These are phyloP conservation scores for Phenganax marumi DNA, from an alignment of 92 coral and sea anemone genomes.

Conservation along the genomic window DNA sequence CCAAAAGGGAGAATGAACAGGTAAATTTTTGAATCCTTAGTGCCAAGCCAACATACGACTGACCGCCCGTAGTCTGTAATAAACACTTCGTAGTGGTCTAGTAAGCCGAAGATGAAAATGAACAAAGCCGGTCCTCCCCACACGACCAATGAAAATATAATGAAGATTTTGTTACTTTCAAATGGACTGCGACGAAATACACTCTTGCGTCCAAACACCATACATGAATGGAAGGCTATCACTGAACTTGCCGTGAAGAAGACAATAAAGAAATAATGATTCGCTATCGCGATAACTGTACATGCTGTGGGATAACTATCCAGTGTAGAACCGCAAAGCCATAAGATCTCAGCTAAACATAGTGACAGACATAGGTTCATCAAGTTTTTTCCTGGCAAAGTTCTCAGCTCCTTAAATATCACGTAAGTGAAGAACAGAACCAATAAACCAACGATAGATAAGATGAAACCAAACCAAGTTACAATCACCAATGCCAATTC, in stretches of 20 bases:
- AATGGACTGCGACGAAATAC: constrained; percentile 18
- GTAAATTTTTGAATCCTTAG: constrained; percentile 25
- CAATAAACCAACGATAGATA: constrained; percentile 27
- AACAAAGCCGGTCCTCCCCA: constrained; percentile 33
- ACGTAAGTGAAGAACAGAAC: constrained; percentile 18
- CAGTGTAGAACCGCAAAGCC: constrained; percentile 20
- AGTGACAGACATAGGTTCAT: constrained; percentile 29
- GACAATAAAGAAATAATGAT: constrained; percentile 35
- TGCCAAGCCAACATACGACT: constrained; percentile 34
- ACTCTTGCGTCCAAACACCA: constrained; percentile 33
- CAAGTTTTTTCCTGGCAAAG: constrained; percentile 32
- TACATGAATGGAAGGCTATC: constrained; percentile 33
- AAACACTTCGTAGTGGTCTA: constrained; percentile 24
- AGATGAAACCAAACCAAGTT: constrained; percentile 27
- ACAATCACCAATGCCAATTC: constrained; percentile 23
- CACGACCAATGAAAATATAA: constrained; percentile 1
- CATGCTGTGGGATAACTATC: constrained; percentile 9
- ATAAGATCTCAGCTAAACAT: constrained; percentile 36
- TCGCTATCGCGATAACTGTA: constrained; percentile 27
- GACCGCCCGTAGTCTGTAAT: constrained; percentile 17
- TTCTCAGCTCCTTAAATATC: constrained; percentile 27
- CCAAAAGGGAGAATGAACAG: constrained; percentile 35
- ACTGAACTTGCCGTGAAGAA: constrained; percentile 43
- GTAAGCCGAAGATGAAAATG: constrained; percentile 13
- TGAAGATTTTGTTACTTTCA: constrained; percentile 16